Evolutionary conservation across 1,140 invertebrate species (phyloP).

Genomic region (Colletes latitarsis): DNA sequence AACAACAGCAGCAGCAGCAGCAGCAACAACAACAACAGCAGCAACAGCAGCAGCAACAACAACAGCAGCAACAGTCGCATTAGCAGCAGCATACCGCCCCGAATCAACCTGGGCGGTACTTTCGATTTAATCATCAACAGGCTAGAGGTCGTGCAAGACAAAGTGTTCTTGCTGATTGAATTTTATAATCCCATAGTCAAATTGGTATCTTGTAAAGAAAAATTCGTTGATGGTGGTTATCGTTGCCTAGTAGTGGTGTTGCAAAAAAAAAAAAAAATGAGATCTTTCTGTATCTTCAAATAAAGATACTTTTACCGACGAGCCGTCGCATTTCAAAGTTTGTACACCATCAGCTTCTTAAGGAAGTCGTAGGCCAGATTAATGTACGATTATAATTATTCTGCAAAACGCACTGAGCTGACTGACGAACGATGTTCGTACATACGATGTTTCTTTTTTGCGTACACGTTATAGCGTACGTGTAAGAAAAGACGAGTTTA

Average conservation of each 20-base stretch:
- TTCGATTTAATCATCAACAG: slow-evolving; percentile 71
- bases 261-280: slow-evolving; percentile 18
- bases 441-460: slow-evolving; percentile 52
- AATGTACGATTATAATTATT: slow-evolving; percentile 50
- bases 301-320: slow-evolving; percentile 34
- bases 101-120: slow-evolving; percentile 67
- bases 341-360: slow-evolving; percentile 52
- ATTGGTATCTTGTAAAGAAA: slow-evolving; percentile 52
- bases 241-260: slow-evolving; percentile 58
- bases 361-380: slow-evolving; percentile 47
- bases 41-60: slow-evolving; percentile 61
- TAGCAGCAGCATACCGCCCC: slow-evolving; percentile 70
- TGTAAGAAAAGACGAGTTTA: slow-evolving; percentile 25
- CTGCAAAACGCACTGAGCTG: slow-evolving; percentile 51
- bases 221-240: slow-evolving; percentile 51
- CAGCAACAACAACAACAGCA: slow-evolving; percentile 65
- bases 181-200: slow-evolving; percentile 53
- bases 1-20: slow-evolving; percentile 65
- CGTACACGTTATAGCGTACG: slow-evolving; percentile 71
- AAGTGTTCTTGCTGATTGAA: slow-evolving; percentile 61
- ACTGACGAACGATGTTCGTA: slow-evolving; percentile 49
- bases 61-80: slow-evolving; percentile 68
- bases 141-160: slow-evolving; percentile 65
- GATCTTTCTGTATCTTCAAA: slow-evolving; percentile 47
- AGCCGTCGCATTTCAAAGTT: slow-evolving; percentile 39